Conservation (phyloP, 2,888 invertebrate species). For the Baronia brevicornis region DNA sequence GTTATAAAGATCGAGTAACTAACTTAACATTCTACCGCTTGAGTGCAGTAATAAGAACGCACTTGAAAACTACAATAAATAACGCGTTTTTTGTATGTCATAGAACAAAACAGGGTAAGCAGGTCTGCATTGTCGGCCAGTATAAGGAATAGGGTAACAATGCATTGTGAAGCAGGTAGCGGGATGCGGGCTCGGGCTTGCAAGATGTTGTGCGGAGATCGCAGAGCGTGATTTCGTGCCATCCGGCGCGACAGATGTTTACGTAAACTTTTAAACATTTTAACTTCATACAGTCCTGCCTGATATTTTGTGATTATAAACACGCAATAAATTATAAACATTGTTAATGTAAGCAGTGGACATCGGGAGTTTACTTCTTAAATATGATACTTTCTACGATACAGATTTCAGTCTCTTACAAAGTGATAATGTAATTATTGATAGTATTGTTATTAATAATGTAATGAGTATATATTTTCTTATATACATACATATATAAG, state of each 20-base stretch:
- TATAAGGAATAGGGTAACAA: conserved; percentile 43
- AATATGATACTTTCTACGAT: no score
- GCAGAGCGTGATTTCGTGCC: conserved; percentile 42
- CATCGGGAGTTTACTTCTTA: no score
- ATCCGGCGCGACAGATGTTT: conserved; percentile 51
- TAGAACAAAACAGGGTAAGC: conserved; percentile 56
- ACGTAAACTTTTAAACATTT: conserved; percentile 20
- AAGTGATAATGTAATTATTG: no score
- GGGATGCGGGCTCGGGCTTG: conserved; percentile 50
- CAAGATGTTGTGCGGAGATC: conserved; percentile 39
- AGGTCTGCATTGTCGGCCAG: conserved; percentile 46
- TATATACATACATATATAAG: no score
- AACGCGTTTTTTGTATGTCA: conserved; percentile 41
- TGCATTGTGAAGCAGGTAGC: conserved; percentile 54
- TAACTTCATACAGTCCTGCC: conserved; percentile 25
- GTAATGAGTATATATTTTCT: no score
- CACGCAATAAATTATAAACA: no score
- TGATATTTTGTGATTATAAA: background rate
- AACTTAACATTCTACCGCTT: conserved; percentile 36
- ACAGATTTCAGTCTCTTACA: no score
- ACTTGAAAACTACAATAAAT: conserved; percentile 39
- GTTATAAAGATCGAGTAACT: no score
- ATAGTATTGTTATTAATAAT: no score
- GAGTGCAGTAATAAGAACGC: conserved; percentile 38
- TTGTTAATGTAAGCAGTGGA: no score